These are phyloP conservation scores for Gymnoscelis rufifasciata DNA, from an alignment of 2,888 invertebrate genomes.

Conservation along the genomic window DNA sequence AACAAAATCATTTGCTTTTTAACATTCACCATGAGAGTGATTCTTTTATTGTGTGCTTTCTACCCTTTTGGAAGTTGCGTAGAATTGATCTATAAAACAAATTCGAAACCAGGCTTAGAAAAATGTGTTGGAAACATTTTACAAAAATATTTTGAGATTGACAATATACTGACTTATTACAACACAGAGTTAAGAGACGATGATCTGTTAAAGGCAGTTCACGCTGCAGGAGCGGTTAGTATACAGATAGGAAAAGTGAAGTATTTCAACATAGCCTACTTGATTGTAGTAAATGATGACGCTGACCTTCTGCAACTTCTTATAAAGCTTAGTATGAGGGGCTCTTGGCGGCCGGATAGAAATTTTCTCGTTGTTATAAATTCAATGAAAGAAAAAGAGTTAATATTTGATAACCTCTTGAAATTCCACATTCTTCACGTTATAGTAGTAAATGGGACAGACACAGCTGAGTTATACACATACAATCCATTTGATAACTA, in stretches of 20 bases:
- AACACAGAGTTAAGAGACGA: slow-evolving; percentile 19
- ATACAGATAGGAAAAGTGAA: slow-evolving; percentile 1
- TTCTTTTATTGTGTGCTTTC: slow-evolving; percentile 12
- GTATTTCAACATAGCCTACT: slow-evolving; percentile 27
- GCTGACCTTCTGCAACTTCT: slow-evolving; percentile 28
- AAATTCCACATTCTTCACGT: slow-evolving; percentile 37
- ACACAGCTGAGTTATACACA: slow-evolving; percentile 40
- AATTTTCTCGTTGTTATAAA: slow-evolving; percentile 41
- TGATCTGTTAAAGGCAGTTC: slow-evolving; percentile 24
- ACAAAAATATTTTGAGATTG: slow-evolving; percentile 25
- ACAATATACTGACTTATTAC: slow-evolving; percentile 23
- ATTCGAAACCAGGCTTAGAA: background rate
- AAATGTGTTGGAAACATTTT: slow-evolving; percentile 27
- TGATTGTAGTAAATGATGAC: slow-evolving; percentile 32
- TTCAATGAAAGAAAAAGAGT: slow-evolving; percentile 16
- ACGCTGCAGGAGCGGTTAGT: slow-evolving; percentile 16
- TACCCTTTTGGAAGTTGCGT: slow-evolving; percentile 10
- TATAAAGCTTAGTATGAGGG: slow-evolving; percentile 29
- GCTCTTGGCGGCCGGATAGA: slow-evolving; percentile 44
- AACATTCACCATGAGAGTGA: slow-evolving; percentile 24
- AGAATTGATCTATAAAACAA: background rate
- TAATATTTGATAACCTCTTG: slow-evolving; percentile 44
- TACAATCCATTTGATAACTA: slow-evolving; percentile 56
- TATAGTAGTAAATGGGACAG: slow-evolving; percentile 39
- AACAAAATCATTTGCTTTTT: slow-evolving; percentile 3